Evolutionary conservation across 2,797 vertebrate genomes (phyloP).

Genomic region (Simalia tracyae): DNA sequence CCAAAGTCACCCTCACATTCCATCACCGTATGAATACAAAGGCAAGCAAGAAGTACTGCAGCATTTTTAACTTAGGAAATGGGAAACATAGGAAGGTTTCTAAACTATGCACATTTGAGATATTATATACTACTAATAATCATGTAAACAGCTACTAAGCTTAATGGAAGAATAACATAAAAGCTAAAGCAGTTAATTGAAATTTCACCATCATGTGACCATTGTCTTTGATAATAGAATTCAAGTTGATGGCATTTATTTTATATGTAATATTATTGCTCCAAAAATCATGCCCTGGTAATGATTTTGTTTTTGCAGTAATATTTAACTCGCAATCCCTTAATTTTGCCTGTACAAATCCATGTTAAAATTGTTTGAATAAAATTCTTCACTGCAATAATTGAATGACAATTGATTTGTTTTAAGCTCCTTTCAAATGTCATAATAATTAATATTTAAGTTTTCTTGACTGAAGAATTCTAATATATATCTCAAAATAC

Average conservation of each 20-base stretch:
- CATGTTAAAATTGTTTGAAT: not conserved
- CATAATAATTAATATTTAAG: not conserved
- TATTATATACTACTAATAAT: not conserved
- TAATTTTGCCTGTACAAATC: not conserved
- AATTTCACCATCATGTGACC: slow-evolving; percentile 12
- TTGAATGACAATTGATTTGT: not conserved
- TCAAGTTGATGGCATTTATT: not conserved
- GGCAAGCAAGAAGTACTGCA: not conserved
- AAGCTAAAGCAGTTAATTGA: not conserved
- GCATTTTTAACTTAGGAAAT: not conserved
- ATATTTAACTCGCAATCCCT: slow-evolving; percentile 58
- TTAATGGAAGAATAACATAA: not conserved
- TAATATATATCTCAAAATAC: not conserved
- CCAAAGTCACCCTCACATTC: no score
- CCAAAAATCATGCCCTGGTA: slow-evolving; percentile 28
- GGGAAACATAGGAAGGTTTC: not conserved
- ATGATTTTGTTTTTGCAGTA: slow-evolving; percentile 54
- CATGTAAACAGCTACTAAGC: not conserved
- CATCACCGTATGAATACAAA: not conserved
- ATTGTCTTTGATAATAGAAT: not conserved
- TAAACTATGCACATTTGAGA: not conserved
- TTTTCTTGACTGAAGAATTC: not conserved
- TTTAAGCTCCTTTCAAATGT: not conserved
- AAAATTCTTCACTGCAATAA: not conserved
- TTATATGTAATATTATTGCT: not conserved